phyloP scores from a whole-genome alignment of 2,113 vertebrate genomes.

The Paedocypris sp. region DNA sequence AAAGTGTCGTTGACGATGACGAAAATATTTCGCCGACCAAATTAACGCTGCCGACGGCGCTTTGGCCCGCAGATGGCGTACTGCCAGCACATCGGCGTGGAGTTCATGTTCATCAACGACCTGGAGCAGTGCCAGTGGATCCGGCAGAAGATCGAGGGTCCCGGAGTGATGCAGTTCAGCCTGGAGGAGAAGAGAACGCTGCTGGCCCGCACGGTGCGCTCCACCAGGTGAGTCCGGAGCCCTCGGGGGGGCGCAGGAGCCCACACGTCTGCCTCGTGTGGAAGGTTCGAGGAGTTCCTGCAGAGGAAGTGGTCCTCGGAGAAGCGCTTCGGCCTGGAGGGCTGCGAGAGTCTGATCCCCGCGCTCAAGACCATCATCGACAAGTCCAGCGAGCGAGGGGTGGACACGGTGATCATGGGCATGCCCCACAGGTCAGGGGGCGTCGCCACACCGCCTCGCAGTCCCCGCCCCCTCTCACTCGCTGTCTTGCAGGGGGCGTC shows the following conservation, averaged over 20 bases:
- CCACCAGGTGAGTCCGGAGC: conserved; percentile 96
- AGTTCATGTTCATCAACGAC: conserved; percentile 99
- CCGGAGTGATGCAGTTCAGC: conserved; percentile 88
- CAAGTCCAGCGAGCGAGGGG: conserved; percentile 83
- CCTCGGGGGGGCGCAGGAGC: too few species aligned
- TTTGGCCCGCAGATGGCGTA: conserved; percentile 89
- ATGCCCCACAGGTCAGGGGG: conserved; percentile 99
- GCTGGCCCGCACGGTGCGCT: conserved; percentile 85
- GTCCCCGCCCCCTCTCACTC: neutral
- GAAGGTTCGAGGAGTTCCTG: conserved; percentile 94
- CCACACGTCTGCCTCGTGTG: neutral
- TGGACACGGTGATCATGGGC: conserved; percentile 95
- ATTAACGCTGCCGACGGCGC: too few species aligned
- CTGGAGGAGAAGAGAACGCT: conserved; percentile 89
- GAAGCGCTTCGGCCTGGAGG: conserved; percentile 95
- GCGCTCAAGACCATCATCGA: conserved; percentile 98
- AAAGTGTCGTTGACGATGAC: too few species aligned
- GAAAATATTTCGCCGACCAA: too few species aligned
- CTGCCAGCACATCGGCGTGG: conserved; percentile 95
- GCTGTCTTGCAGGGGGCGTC: conserved; percentile 72
- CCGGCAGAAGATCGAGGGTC: conserved; percentile 91
- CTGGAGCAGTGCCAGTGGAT: conserved; percentile 99
- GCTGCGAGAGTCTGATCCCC: conserved; percentile 89
- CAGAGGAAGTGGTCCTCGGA: conserved; percentile 97
- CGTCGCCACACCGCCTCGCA: too few species aligned